Evolutionary conservation across 2,797 vertebrate species (phyloP).

Genomic region (Nothura maculosa): DNA sequence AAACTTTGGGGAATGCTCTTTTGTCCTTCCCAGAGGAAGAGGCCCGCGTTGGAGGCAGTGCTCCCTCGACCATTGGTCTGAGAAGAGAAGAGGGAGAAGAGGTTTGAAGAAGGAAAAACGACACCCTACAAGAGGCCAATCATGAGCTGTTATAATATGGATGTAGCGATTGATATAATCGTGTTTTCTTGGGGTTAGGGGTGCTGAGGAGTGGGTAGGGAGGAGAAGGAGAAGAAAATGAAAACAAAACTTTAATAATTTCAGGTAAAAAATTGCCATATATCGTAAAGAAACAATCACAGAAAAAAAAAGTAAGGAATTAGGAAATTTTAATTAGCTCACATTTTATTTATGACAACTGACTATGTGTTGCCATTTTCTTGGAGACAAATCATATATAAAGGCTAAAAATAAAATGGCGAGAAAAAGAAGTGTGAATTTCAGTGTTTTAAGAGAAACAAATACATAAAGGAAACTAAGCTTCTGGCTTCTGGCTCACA

Average conservation of each 20-base stretch:
- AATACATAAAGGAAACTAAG: slow-evolving; percentile 56
- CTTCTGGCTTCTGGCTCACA: slow-evolving; percentile 68
- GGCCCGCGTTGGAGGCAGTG: not conserved
- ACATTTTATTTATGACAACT: slow-evolving; percentile 60
- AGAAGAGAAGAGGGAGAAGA: not conserved
- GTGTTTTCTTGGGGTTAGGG: not conserved
- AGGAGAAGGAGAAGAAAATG: not conserved
- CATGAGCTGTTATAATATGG: slow-evolving; percentile 30
- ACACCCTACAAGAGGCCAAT: slow-evolving; percentile 42
- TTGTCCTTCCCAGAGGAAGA: slow-evolving; percentile 19
- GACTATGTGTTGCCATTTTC: slow-evolving; percentile 22
- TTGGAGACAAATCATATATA: slow-evolving; percentile 62
- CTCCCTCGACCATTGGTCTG: not conserved
- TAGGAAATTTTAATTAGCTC: slow-evolving; percentile 52
- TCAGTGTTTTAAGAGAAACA: slow-evolving; percentile 44
- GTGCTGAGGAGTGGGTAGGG: not conserved
- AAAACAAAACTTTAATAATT: slow-evolving; percentile 25
- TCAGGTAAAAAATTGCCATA: slow-evolving; percentile 72
- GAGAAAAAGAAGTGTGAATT: slow-evolving; percentile 15
- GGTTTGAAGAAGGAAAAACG: not conserved
- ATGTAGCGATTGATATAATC: slow-evolving; percentile 22
- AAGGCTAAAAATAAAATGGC: not conserved
- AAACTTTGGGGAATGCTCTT: slow-evolving; percentile 8
- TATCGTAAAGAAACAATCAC: slow-evolving; percentile 72
- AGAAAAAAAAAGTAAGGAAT: not conserved